phyloP scores from a whole-genome alignment of 2,888 invertebrate genomes.

The Ariolimax columbianus region DNA sequence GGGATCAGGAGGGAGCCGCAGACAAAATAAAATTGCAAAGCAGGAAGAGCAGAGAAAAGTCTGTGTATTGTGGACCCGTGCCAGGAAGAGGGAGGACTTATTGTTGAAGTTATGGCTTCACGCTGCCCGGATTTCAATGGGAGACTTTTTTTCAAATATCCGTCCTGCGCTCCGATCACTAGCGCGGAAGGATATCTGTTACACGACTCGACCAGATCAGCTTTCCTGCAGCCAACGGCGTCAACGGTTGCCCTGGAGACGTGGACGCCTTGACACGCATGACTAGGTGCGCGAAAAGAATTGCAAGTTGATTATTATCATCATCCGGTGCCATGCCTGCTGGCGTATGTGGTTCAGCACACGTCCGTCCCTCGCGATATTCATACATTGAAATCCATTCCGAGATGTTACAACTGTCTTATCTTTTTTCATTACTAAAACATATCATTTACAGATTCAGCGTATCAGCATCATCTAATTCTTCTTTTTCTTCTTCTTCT shows the following conservation, averaged over 20 bases:
- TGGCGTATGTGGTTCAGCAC: no score
- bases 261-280: slow-evolving; percentile 20
- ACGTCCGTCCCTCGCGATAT: no score
- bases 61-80: neutral
- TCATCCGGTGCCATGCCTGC: no score
- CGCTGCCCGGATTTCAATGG: neutral
- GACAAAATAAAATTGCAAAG: neutral
- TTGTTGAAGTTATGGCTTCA: slow-evolving; percentile 39
- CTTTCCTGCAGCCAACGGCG: neutral
- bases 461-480: no score
- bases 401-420: no score
- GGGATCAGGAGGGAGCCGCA: neutral
- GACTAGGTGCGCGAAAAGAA: neutral
- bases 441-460: no score
- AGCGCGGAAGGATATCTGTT: slow-evolving; percentile 32
- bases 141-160: slow-evolving; percentile 13
- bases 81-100: neutral
- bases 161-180: slow-evolving; percentile 12
- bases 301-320: no score
- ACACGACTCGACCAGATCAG: neutral
- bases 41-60: neutral
- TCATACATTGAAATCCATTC: no score
- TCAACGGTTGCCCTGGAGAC: slow-evolving; percentile 5
- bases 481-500: no score
- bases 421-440: no score